Evolutionary conservation across 1,140 invertebrate genomes (phyloP), one percentile per base, ranked within the genome.

Genomic region (Meloidogyne exigua): DNA sequence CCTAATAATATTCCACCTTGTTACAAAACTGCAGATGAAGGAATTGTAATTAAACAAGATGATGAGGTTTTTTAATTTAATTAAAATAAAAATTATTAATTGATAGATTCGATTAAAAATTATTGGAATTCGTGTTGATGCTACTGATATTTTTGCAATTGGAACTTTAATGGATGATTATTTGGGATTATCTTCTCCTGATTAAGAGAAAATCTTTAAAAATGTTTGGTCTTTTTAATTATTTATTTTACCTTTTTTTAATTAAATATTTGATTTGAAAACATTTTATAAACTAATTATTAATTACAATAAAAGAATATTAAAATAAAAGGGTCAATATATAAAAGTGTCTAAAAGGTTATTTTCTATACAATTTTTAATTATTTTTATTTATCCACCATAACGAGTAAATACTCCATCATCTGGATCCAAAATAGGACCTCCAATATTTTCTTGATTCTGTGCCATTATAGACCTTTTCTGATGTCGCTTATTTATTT

Each of bases 91-190:
- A 32, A 32, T 32, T 3, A 32, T 21, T 28, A 11, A 23, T 44
- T 62, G 13, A 44, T 18, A 73, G 89, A 99, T 99, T 81, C 90
- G 96, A 79, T 84, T 90, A 88, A 99, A 98, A 91, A 96, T 99
- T 88, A 96, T 99, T 66, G 96, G 96, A 67, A 98, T 95, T 4
- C 91, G 96, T 89, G 95, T 99, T 3, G 96, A 99, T 90, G 96
- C 96, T 9, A 90, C 89, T 70, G 91, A 91, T 83, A 91, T 91
- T 82, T 98, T 98, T 91, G 95, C 95, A 1, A 97, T 98, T 89
- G 96, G 95, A 79, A 98, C 95, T 5, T 89, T 98, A 23, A 97
- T 98, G 95, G 95, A 98, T 88, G 95, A 98, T 90, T 98, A 93
- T 88, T 89, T 98, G 82, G 95, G 95, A 36, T 74, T 87, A 26